A percentile compares a stretch with the other conserved stretches of the same genome.
Evolutionary conservation across 2,888 invertebrate genomes (phyloP).

Genomic region (Amphipoea lucens): DNA sequence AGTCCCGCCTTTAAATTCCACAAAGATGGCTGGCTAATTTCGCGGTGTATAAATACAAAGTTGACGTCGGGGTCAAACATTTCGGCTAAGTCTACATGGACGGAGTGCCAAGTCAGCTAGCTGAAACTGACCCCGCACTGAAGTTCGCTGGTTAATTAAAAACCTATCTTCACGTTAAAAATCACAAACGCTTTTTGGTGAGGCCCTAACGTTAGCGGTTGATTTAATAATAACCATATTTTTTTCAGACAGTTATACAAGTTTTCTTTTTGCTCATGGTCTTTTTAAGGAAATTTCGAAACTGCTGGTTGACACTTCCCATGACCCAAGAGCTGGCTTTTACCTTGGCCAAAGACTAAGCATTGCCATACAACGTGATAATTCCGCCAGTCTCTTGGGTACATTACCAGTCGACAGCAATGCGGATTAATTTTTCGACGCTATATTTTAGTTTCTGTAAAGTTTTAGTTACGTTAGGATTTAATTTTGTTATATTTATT

Average conservation of each 20-base stretch:
- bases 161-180: constrained; percentile 70
- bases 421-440: too few relatives aligned
- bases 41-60: constrained; percentile 34
- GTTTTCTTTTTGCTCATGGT: too few relatives aligned
- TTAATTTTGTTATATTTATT: too few relatives aligned
- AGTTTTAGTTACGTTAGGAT: too few relatives aligned
- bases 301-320: too few relatives aligned
- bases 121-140: constrained; percentile 50
- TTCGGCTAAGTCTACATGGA: constrained; percentile 49
- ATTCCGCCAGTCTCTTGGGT: too few relatives aligned
- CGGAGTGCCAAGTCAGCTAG: constrained; percentile 49
- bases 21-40: constrained; percentile 42
- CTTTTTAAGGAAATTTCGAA: too few relatives aligned
- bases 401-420: too few relatives aligned
- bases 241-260: background rate
- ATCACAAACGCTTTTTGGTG: constrained; percentile 63
- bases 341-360: too few relatives aligned
- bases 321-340: too few relatives aligned
- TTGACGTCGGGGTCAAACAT: constrained; percentile 53
- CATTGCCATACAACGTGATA: too few relatives aligned
- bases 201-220: constrained; percentile 41
- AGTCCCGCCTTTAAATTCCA: background rate
- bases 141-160: constrained; percentile 72
- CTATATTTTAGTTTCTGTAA: too few relatives aligned
- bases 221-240: background rate